A percentile compares a stretch with the other conserved stretches of the same genome.
These are phyloP conservation scores for Malacoctenus gilli DNA, from an alignment of 2,797 vertebrate genomes.

Conservation along the genomic window DNA sequence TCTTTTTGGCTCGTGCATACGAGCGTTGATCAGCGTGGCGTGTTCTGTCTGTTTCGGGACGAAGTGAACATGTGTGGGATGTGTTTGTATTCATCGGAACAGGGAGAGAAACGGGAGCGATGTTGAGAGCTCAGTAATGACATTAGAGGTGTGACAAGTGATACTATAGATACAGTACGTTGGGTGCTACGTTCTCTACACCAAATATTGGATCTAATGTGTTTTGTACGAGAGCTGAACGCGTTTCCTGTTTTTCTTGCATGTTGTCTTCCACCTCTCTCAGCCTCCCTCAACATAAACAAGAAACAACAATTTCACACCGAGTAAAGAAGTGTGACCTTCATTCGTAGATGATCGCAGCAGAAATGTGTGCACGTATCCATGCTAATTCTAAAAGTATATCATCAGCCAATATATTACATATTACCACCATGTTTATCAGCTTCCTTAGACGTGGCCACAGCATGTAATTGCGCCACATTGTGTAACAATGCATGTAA, in stretches of 20 bases:
- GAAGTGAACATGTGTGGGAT: constrained; percentile 60
- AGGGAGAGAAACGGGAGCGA: constrained; percentile 24
- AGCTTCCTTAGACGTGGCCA: constrained; percentile 14
- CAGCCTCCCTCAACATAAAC: constrained; percentile 45
- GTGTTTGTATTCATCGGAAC: constrained; percentile 46
- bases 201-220: constrained; percentile 33
- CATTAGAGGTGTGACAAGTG: constrained; percentile 60
- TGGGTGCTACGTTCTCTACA: constrained; percentile 35
- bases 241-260: constrained; percentile 46
- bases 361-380: background rate
- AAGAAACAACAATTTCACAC: constrained; percentile 46
- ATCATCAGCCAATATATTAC: constrained; percentile 35
- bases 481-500: constrained; percentile 37
- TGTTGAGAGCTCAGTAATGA: constrained; percentile 60
- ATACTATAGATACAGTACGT: constrained; percentile 46
- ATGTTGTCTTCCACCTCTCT: constrained; percentile 25
- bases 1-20: constrained; percentile 24
- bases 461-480: constrained; percentile 39
- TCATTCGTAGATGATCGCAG: constrained; percentile 28
- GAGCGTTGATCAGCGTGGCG: constrained; percentile 47
- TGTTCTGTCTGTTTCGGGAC: constrained; percentile 56
- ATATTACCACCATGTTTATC: constrained; percentile 23
- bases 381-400: constrained; percentile 32
- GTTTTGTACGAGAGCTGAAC: constrained; percentile 43
- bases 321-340: constrained; percentile 57